These are phyloP conservation scores for Metellina segmentata DNA, from an alignment of 2,888 invertebrate species.

Conservation along the genomic window DNA sequence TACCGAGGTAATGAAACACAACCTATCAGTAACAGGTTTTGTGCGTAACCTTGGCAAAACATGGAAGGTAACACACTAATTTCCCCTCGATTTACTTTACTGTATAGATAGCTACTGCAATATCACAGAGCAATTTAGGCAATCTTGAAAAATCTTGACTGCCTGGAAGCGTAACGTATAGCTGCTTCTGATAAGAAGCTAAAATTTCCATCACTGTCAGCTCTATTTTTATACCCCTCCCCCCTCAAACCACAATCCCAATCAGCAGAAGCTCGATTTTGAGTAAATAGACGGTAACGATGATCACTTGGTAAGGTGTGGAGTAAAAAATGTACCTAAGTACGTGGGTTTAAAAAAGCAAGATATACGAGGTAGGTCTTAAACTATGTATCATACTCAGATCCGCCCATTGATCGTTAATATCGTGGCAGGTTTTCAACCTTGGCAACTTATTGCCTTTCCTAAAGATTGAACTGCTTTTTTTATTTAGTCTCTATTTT, in stretches of 20 bases:
- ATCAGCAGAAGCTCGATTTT: constrained; percentile 60
- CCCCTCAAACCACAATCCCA: constrained; percentile 12
- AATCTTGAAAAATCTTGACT: constrained; percentile 54
- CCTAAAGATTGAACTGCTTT: no score
- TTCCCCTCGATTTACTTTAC: constrained; percentile 40
- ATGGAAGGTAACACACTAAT: constrained; percentile 47
- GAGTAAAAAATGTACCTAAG: constrained; percentile 54
- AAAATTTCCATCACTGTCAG: constrained; percentile 64
- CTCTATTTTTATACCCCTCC: constrained; percentile 11
- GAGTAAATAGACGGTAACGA: constrained; percentile 59
- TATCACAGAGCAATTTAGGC: constrained; percentile 39
- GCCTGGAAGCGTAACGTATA: constrained; percentile 13
- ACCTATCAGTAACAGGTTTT: not conserved
- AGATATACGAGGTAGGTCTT: constrained; percentile 40
- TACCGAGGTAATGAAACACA: no score
- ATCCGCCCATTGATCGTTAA: constrained; percentile 47
- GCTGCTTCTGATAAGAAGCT: constrained; percentile 37
- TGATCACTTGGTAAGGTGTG: constrained; percentile 44
- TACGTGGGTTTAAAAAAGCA: constrained; percentile 37
- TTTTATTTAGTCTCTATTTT: no score
- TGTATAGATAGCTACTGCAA: constrained; percentile 28
- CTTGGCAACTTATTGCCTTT: constrained; percentile 57
- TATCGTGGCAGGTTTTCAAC: not conserved
- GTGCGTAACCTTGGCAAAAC: constrained; percentile 33
- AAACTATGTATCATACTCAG: constrained; percentile 49